Evolutionary conservation across 2,888 invertebrate genomes (phyloP).

Genomic region (Rotaria macrura): DNA sequence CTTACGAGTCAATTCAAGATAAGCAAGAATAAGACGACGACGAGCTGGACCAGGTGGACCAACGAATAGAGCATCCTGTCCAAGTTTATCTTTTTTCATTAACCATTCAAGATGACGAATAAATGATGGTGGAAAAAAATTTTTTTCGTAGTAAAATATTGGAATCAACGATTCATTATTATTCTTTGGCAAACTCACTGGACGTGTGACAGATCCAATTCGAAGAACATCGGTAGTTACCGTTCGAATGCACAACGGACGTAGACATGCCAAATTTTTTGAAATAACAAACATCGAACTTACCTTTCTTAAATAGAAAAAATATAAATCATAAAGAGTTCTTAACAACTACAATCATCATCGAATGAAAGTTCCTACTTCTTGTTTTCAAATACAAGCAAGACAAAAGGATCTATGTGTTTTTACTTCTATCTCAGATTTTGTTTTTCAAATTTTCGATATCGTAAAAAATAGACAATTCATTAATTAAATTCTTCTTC

Average conservation of each 20-base stretch:
- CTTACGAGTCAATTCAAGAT: conserved; percentile 65
- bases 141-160: background rate
- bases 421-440: background rate
- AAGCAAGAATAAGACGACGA: conserved; percentile 60
- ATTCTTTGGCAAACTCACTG: background rate
- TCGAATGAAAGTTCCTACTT: too few relatives aligned
- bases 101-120: conserved; percentile 81
- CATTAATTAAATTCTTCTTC: background rate
- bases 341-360: too few relatives aligned
- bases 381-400: too few relatives aligned
- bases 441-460: background rate
- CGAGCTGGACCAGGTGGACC: conserved; percentile 77
- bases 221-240: background rate
- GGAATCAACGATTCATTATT: background rate
- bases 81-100: conserved; percentile 76
- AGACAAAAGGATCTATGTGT: background rate
- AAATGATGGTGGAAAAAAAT: conserved; percentile 58
- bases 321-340: background rate
- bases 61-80: conserved; percentile 86
- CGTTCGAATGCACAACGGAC: background rate
- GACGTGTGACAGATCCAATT: background rate
- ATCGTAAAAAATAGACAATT: background rate
- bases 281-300: background rate
- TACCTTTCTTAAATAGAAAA: background rate
- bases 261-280: background rate